phyloP scores from a whole-genome alignment of 2,797 vertebrate species.

The Hoplostethus atlanticus region DNA sequence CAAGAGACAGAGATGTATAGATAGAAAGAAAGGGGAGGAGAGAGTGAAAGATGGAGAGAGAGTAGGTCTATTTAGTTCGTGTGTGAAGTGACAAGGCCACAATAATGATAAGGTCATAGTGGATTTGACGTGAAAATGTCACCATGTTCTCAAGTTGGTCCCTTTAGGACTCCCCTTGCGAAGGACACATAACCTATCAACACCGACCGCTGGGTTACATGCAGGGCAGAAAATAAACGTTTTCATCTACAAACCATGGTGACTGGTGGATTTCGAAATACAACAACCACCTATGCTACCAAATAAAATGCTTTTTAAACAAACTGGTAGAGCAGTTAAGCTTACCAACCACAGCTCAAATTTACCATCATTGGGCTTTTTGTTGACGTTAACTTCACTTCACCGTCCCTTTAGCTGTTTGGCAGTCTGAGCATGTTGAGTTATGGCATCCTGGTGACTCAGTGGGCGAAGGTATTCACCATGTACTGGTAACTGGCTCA shows the following conservation, averaged over 20 bases:
- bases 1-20: no score
- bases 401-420: no score
- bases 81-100: constrained; percentile 46
- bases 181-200: constrained; percentile 35
- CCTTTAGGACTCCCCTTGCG: constrained; percentile 9
- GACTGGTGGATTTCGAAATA: background rate
- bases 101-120: constrained; percentile 56
- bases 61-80: background rate
- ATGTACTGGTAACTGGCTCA: no score
- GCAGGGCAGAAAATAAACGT: background rate
- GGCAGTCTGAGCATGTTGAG: no score
- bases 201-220: background rate
- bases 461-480: no score
- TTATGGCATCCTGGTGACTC: no score
- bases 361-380: no score
- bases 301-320: no score
- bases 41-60: background rate
- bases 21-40: no score
- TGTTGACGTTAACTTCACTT: no score
- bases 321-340: no score
- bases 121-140: constrained; percentile 50
- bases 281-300: background rate
- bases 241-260: background rate
- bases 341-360: no score
- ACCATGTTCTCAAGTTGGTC: background rate